These are phyloP conservation scores for Magallana ariakensis DNA, from an alignment of 1,140 invertebrate genomes.

Conservation along the genomic window DNA sequence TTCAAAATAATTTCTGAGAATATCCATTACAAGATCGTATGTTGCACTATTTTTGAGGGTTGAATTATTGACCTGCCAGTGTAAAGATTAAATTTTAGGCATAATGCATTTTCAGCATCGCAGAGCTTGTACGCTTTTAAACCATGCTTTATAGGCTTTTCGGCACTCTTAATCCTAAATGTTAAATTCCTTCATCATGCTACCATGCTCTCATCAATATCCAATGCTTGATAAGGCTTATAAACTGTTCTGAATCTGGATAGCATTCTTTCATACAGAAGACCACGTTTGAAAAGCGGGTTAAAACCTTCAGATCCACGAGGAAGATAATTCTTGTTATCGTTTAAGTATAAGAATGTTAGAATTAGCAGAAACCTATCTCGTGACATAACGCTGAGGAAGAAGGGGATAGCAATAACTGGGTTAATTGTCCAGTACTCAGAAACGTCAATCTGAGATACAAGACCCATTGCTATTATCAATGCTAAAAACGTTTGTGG, in stretches of 20 bases:
- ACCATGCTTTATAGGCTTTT: slow-evolving; percentile 69
- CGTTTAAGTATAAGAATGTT: slow-evolving; percentile 33
- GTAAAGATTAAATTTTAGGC: slow-evolving; percentile 58
- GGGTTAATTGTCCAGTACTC: slow-evolving; percentile 48
- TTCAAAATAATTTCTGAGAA: slow-evolving; percentile 41
- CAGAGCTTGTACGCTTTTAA: slow-evolving; percentile 61
- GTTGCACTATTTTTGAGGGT: slow-evolving; percentile 43
- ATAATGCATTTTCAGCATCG: slow-evolving; percentile 58
- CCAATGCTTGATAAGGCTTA: not conserved
- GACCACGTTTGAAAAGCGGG: not conserved
- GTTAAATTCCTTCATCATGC: not conserved
- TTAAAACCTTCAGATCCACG: not conserved
- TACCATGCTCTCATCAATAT: not conserved
- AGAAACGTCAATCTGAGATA: slow-evolving; percentile 19
- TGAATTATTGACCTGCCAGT: slow-evolving; percentile 34
- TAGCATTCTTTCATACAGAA: not conserved
- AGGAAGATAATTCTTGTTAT: not conserved
- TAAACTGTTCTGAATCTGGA: not conserved
- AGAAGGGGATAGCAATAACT: slow-evolving; percentile 42
- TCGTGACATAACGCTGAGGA: slow-evolving; percentile 37
- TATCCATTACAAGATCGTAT: not conserved
- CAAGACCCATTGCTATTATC: slow-evolving; percentile 40
- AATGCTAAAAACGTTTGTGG: not conserved
- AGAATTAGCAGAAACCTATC: slow-evolving; percentile 19
- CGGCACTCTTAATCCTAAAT: slow-evolving; percentile 56